phyloP scores from a whole-genome alignment of 2,797 vertebrate genomes.

The Phalanger gymnotis region DNA sequence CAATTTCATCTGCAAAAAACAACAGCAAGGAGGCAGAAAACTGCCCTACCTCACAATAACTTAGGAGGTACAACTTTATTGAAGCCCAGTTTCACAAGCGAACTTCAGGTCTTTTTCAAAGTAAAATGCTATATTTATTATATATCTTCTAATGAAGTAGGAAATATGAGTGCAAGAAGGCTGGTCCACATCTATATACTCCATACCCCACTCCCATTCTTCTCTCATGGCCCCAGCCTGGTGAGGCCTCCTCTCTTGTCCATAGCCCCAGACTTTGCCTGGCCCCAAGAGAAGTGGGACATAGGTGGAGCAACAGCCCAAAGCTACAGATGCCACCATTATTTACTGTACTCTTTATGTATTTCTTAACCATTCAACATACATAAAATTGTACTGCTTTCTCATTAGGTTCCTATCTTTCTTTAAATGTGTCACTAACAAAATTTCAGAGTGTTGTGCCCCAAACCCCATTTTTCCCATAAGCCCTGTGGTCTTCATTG shows the following conservation, averaged over 20 bases:
- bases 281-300: background rate
- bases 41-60: background rate
- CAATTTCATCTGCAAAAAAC: background rate
- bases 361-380: background rate
- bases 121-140: background rate
- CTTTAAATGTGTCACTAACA: background rate
- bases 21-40: background rate
- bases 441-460: background rate
- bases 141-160: background rate
- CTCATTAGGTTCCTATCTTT: background rate
- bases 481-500: background rate
- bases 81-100: background rate
- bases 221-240: background rate
- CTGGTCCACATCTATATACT: background rate
- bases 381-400: background rate
- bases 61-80: background rate
- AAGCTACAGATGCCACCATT: background rate
- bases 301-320: background rate
- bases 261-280: background rate
- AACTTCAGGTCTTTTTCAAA: background rate
- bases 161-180: background rate
- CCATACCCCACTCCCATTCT: background rate
- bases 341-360: background rate
- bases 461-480: background rate
- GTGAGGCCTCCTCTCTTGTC: background rate